Conservation (phyloP, 2,888 invertebrate species). For the Tanaodytes sp. region DNA sequence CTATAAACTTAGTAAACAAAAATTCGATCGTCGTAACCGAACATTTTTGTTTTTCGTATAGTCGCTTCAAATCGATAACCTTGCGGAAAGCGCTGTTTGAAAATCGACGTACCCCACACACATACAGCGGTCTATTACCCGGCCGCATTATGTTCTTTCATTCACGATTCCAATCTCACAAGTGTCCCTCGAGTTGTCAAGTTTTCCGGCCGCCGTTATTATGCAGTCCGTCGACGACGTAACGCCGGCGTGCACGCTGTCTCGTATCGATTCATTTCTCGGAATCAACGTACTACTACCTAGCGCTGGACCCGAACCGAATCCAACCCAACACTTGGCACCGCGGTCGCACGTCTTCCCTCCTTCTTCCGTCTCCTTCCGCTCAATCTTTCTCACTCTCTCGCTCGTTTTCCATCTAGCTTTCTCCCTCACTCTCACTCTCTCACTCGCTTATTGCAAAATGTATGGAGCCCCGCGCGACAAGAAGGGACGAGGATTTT, state of each 20-base stretch:
- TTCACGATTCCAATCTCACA: constrained; percentile 43
- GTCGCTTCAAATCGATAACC: no score
- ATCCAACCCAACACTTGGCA: not conserved
- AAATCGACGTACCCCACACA: no score
- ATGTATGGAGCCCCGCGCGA: constrained; percentile 11
- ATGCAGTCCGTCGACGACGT: constrained; percentile 36
- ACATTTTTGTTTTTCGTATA: no score
- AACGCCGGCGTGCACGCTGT: constrained; percentile 33
- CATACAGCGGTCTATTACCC: constrained; percentile 36
- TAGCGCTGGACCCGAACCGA: no score
- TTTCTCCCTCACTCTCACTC: no score
- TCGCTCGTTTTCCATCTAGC: no score
- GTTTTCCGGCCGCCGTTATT: constrained; percentile 47
- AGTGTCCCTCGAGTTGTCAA: constrained; percentile 44
- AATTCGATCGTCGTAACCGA: no score
- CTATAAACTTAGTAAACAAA: no score
- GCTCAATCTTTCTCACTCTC: no score
- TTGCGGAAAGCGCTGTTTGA: no score
- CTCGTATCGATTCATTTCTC: constrained; percentile 46
- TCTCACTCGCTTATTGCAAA: no score
- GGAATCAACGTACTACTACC: constrained; percentile 24
- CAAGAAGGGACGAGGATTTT: constrained; percentile 20
- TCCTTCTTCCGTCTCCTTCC: no score
- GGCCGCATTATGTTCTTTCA: constrained; percentile 33
- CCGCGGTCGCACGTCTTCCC: not conserved